Base-by-base conservation (phyloP, 2,797 vertebrate species). In the Hippocampus kuda region DNA sequence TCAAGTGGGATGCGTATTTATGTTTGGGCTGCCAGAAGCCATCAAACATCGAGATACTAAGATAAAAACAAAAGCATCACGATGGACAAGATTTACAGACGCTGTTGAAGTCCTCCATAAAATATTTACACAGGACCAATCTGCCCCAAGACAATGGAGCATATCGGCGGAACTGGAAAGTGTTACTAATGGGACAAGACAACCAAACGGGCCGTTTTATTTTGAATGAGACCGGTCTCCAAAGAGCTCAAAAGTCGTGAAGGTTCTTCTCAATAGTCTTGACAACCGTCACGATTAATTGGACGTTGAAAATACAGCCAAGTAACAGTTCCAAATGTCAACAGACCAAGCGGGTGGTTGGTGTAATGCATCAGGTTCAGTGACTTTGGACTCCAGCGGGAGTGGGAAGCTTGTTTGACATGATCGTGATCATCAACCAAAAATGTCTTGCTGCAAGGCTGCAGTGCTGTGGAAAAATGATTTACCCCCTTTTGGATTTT, bases 1-100 rank as follows among this genome's bases (percentile, higher is more conserved):
- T 65, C 44, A 18, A 48, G 63, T 20, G 63, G 42, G 27, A 65
- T 65, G 63, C 13, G 24, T 65, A 44, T 65, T 65, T 65, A 44
- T 65, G 63, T 27, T 65, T 48, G 63, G 3, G 44, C 16, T 27
- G 63, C 42, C 44, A 46, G 44, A 48, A 65, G 20, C 44, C 44
- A 65, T 65, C 44, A 49, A 49, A 26, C 63, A 18, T 49, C 15
- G 27, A 46, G 24, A 24, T 27, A 46, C 15, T 3, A 9, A 61
- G 26, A 27, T 48, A 27, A 26, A 65, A 49, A 48, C 44, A 61
- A 65, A 48, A 49, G 63, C 41, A 27, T 27, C 13, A 15, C 44
- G 0, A 15, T 48, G 1, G 63, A 65, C 30, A 34, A 34, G 16
- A 48, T 65, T 65, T 65, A 65, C 44, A 48, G 63, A 42, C 15